A percentile compares a stretch with the other conserved stretches of the same genome.
Conservation (phyloP, 1,140 invertebrate species). For the Venturia canescens region DNA sequence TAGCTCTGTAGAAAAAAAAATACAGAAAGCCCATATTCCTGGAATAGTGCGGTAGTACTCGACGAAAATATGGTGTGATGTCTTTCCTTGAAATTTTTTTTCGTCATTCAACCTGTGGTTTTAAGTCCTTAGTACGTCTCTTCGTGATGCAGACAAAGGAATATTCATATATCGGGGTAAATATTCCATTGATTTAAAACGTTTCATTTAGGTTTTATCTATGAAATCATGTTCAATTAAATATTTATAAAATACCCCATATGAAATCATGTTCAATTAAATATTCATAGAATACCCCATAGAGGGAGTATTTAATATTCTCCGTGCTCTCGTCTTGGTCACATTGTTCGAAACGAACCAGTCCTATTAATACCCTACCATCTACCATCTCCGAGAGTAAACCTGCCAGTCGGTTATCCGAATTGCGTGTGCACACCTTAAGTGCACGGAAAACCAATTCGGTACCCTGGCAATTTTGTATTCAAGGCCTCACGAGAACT, state of each 20-base stretch:
- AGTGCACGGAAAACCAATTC: constrained; percentile 54
- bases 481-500: constrained; percentile 43
- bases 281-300: constrained; percentile 14
- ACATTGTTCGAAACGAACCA: neutral
- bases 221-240: neutral
- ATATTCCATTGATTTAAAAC: no score
- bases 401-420: neutral
- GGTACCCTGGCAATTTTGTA: constrained; percentile 41
- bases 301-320: constrained; percentile 6
- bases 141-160: no score
- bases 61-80: no score
- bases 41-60: no score
- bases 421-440: constrained; percentile 45
- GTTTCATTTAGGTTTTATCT: no score
- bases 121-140: no score
- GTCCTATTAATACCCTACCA: constrained; percentile 45
- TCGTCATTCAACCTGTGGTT: no score
- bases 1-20: no score
- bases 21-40: no score
- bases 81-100: no score
- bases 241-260: constrained; percentile 14
- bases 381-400: constrained; percentile 25
- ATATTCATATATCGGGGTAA: no score
- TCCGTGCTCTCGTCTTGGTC: neutral
- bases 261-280: neutral